Conservation (phyloP, 2,888 invertebrate species). For the Cremastinae sp. region DNA sequence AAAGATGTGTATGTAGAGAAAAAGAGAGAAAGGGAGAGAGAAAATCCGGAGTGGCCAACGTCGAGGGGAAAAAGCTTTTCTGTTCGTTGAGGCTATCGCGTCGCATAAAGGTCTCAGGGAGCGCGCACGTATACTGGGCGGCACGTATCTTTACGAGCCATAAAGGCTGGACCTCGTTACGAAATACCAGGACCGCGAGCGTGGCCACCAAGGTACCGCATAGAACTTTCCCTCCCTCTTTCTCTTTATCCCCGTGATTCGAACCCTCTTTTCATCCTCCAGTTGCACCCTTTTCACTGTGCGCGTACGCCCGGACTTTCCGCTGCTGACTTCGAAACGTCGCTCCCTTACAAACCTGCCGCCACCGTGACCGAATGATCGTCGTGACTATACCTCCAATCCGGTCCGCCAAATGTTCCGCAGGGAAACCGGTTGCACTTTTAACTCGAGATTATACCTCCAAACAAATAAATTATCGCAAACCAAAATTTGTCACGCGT, state of each 20-base stretch:
- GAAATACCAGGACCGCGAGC: conserved; percentile 75
- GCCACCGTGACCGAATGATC: conserved; percentile 21
- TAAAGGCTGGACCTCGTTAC: conserved; percentile 79
- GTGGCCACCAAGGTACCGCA: conserved; percentile 80
- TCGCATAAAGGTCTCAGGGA: conserved; percentile 28
- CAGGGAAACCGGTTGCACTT: conserved; percentile 36
- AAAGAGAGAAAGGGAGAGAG: conserved; percentile 23
- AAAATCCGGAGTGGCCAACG: conserved; percentile 22
- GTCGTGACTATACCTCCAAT: conserved; percentile 39
- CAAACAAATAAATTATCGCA: conserved; percentile 24
- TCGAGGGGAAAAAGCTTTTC: conserved; percentile 16
- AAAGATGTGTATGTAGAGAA: conserved; percentile 51
- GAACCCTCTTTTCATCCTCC: conserved; percentile 54
- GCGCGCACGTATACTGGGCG: conserved; percentile 74
- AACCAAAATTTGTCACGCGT: conserved; percentile 1
- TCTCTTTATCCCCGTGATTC: conserved; percentile 37
- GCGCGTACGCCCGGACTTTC: conserved; percentile 44
- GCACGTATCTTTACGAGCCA: conserved; percentile 80
- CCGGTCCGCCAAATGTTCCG: conserved; percentile 22
- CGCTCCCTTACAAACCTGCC: conserved; percentile 45
- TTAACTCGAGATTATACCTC: no score
- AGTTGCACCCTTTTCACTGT: conserved; percentile 14
- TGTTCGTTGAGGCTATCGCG: conserved; percentile 43
- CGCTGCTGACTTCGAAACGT: conserved; percentile 54
- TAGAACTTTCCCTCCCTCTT: conserved; percentile 42